Evolutionary conservation across 2,888 invertebrate species (phyloP), one percentile per base, ranked within the genome.

Genomic region (Embidobia sp.): DNA sequence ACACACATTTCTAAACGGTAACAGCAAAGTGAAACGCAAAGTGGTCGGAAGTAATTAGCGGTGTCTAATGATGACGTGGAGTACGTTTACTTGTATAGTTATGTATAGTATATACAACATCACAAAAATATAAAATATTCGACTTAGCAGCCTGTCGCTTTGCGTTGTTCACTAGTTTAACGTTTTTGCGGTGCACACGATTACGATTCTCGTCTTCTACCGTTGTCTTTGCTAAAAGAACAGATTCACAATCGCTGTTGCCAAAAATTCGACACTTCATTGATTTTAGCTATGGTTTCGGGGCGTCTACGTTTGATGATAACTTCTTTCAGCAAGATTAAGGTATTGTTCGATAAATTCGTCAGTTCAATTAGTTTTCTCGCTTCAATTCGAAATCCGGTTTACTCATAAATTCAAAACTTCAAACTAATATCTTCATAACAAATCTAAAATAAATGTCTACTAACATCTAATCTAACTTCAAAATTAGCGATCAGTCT

Each of bases 51-150:
- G 18, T 49, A 72, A 57, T 55, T 72, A 72, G 55, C 37, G 35
- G 33, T 49, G 27, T 55, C 40, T 57, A 69, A 57, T 42, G 40
- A 49, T 53, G 29, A 49, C 49, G 18, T 46, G 46, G 26, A 18
- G 48, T 37, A 73, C 10, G 40, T 46, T 59, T 59, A 51, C 19
- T 57, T 59, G 16, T 29, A 57, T 51, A 53, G 29, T 72, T n/a
- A 72, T 76, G 51, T 77, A 72, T 77, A 70, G 51, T 84, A 84
- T 84, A 80, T 84, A 84, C 84, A 85, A 72, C 78, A 82, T 83
- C 81, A 82, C 82, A 81, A 82, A 85, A 84, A 84, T 85, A 85
- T 81, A 81, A 83, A 77, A 82, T 81, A 80, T 79, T 79, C 77
- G 55, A 69, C 69, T 73, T 64, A 66, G 63, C 59, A 76, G 77